Base-by-base conservation (phyloP, 2,113 vertebrate genomes). In the Steatornis caripensis region DNA sequence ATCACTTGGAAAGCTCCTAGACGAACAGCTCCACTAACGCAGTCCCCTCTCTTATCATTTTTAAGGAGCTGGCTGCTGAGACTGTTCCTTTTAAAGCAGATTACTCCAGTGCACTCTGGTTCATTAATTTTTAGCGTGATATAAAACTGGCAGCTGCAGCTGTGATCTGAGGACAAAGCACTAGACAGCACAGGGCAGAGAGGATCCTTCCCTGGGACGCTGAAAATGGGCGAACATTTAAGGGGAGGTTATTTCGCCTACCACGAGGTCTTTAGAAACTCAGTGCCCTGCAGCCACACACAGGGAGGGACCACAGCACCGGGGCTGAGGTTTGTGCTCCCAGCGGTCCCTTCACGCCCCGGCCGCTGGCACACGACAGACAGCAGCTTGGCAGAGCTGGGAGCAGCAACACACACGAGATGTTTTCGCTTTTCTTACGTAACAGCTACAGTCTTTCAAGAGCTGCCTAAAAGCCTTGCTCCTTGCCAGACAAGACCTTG, bases 61-160 rank as follows among this genome's bases (percentile, higher is more conserved):
- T 46, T 70, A 89, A 92, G 86, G 66, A 92, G 45, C 1, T 60
- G 85, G 89, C 85, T 83, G 81, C 89, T 69, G 76, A 78, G 76
- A 58, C 71, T 36, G 76, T 34, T 60, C 89, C 85, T 89, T 64
- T 78, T n/a, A 74, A 74, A 64, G 84, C 60, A 78, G 37, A 89
- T 86, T 68, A 91, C 81, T 74, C 76, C 71, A 45, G 66, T 22
- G 45, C 34, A 55, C 71, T 83, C 55, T 3, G 32, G 43, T 58
- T 92, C 94, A 75, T 86, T 92, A 79, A 78, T 65, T 95, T 92
- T 95, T 89, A 78, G 39, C 61, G 3, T 51, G 82, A 70, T 48
- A 60, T 36, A 83, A 87, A 87, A 49, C 81, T 65, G 66, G 89
- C 89, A 92, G 92, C 76, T 83, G 53, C 71, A 54, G 77, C 82